Evolutionary conservation across 2,888 invertebrate genomes (phyloP).

Genomic region (Danaus chrysippus): DNA sequence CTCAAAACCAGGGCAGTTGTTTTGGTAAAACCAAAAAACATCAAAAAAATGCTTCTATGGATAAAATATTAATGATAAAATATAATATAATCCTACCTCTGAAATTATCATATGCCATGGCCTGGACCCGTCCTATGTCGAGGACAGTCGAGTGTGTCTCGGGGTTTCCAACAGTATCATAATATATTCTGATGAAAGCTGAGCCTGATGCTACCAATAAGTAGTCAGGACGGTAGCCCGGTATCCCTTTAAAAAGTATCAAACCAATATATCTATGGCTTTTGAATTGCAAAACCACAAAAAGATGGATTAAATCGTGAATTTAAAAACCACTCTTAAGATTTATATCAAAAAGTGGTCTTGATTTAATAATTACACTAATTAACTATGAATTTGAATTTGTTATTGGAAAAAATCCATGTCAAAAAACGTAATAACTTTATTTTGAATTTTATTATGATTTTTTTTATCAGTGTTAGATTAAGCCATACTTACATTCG

Average conservation of each 20-base stretch:
- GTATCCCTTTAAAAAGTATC: constrained; percentile 41
- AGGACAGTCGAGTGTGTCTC: constrained; percentile 69
- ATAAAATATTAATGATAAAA: not conserved
- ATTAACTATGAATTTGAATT: no score
- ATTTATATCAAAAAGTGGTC: no score
- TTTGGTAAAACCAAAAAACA: no score
- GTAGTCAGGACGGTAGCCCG: constrained; percentile 56
- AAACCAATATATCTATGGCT: not conserved
- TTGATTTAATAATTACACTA: no score
- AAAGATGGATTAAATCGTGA: no score
- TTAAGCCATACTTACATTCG: constrained; percentile 47
- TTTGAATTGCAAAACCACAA: not conserved
- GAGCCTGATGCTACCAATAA: constrained; percentile 80
- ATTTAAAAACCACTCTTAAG: no score
- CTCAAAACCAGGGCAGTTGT: no score
- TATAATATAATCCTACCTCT: constrained; percentile 45
- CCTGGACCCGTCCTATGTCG: constrained; percentile 77
- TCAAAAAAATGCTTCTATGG: no score
- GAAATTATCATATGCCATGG: constrained; percentile 81
- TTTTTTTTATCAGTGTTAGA: not conserved
- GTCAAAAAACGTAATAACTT: no score
- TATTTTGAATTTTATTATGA: no score
- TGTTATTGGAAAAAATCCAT: no score
- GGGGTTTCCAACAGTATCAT: constrained; percentile 83
- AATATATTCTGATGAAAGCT: constrained; percentile 80